These are phyloP conservation scores for Chironomus tepperi DNA, from an alignment of 1,140 invertebrate species.

Conservation along the genomic window DNA sequence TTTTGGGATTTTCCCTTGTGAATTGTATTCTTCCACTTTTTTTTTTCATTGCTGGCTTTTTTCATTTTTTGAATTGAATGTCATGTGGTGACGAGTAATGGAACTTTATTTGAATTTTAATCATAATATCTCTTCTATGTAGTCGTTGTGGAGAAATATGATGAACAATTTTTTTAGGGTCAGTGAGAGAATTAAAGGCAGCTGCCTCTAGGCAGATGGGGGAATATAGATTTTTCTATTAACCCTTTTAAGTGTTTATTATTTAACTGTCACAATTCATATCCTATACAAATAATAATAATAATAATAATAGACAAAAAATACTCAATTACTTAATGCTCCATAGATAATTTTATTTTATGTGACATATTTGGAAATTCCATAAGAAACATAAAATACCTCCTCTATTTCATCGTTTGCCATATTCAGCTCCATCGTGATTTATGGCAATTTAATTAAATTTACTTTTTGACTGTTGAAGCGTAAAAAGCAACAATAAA, in stretches of 20 bases:
- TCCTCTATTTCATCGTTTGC: neutral
- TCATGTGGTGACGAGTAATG: slow-evolving; percentile 18
- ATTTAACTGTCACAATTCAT: too few species aligned
- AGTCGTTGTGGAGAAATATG: neutral
- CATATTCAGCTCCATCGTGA: neutral
- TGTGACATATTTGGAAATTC: too few species aligned
- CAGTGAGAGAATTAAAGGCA: neutral
- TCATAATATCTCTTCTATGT: neutral
- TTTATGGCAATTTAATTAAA: slow-evolving; percentile 23
- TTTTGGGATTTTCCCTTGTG: slow-evolving; percentile 1
- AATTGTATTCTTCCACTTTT: neutral
- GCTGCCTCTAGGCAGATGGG: neutral
- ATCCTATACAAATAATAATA: too few species aligned
- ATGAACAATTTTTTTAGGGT: neutral
- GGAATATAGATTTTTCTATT: neutral
- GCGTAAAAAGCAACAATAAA: slow-evolving; percentile 10
- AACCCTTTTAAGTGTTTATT: too few species aligned
- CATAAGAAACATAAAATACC: too few species aligned
- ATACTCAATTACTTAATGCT: too few species aligned
- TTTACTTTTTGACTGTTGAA: neutral
- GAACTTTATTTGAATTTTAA: slow-evolving; percentile 17
- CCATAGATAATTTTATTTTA: too few species aligned
- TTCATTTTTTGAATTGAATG: neutral
- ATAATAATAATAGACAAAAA: too few species aligned
- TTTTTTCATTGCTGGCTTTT: too few species aligned